Base-by-base conservation (phyloP, 2,797 vertebrate genomes). In the Mionectes olivaceus region DNA sequence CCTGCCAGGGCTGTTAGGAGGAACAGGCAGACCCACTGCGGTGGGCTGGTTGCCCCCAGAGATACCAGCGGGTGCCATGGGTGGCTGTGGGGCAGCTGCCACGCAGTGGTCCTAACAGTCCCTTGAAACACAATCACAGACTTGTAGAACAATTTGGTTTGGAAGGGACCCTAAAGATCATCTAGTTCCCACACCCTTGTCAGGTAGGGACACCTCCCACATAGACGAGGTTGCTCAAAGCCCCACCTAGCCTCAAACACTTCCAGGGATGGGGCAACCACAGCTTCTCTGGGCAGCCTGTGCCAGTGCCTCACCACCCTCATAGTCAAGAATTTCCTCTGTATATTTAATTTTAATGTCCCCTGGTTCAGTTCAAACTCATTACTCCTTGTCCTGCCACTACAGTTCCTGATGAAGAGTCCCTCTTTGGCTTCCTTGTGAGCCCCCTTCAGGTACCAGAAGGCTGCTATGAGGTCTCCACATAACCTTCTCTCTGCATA, bases 1-100 rank as follows among this genome's bases (percentile, higher is more conserved):
- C 22, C 47, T 55, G 30, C 33, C 4, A 15, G 41, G 19, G 35
- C 19, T 1, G 2, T 53, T 8, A 23, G 25, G 6, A 64, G n/a
- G 33, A 60, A 3, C 0, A 1, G 30, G 12, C 25, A 32, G 17
- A 43, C 24, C 5, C 4, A 0, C 17, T 28, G 57, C 0, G 0
- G 15, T 14, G 33, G 50, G 39, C 33, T 55, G 19, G 52, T n/a
- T 43, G 11, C 19, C 23, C n/a, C 10, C 3, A 1, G 35, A 53
- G 22, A 50, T 64, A 43, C 7, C 19, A 9, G 41, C 39, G 79
- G 22, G 52, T 43, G 33, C 10, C 22, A 21, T 22, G 49, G 18
- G 35, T n/a, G 32, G 33, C 28, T 32, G 75, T 46, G 39, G 84
- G 50, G 37, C 0, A 0, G 50, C 28, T 74, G 35, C 35, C 30